Conservation (phyloP, 2,797 vertebrate species). For the Pelochelys cantorii region DNA sequence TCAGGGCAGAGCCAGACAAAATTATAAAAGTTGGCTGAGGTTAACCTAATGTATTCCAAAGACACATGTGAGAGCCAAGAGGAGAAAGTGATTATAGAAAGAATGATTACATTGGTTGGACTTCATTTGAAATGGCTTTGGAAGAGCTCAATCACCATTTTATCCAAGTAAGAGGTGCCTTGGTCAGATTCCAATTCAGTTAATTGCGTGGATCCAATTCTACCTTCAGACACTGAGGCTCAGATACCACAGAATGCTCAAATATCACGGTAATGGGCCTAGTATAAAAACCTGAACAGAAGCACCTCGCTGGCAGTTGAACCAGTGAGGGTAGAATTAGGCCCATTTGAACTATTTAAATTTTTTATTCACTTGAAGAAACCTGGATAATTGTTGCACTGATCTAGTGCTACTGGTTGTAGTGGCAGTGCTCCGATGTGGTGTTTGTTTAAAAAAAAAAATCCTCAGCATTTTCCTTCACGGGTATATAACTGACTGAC, state of each 20-base stretch:
- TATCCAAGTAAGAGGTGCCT: neutral
- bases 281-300: neutral
- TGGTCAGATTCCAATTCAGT: neutral
- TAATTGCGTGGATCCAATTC: neutral
- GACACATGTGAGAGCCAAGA: neutral
- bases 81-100: neutral
- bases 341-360: neutral
- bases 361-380: neutral
- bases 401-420: neutral
- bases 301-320: neutral
- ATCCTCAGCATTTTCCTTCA: neutral
- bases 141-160: neutral
- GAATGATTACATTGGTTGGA: neutral
- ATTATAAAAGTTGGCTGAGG: conserved; percentile 34
- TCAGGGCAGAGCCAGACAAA: conserved; percentile 47
- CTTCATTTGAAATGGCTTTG: neutral
- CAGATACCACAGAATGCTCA: neutral
- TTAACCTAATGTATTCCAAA: conserved; percentile 18
- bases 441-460: neutral
- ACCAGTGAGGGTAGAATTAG: neutral
- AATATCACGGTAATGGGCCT: neutral
- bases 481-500: neutral
- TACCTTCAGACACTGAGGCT: neutral
- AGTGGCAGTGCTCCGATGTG: neutral
- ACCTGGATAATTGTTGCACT: neutral